A percentile compares a stretch with the other conserved stretches of the same genome.
These are phyloP conservation scores for Macheiramphus alcinus DNA, from an alignment of 2,113 vertebrate genomes.

Conservation along the genomic window DNA sequence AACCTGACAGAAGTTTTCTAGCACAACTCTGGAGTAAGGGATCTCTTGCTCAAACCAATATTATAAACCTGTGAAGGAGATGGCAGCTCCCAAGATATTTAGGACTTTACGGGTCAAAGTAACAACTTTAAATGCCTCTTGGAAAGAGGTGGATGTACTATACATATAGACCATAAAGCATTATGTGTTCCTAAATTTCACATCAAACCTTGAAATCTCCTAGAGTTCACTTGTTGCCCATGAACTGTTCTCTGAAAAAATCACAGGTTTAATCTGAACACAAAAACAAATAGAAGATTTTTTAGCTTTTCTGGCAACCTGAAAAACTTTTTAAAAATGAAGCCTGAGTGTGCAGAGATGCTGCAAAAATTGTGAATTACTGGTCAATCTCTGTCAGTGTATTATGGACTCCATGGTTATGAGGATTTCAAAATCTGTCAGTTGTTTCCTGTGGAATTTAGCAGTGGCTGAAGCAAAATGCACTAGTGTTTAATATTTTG, in stretches of 20 bases:
- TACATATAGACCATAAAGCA: not conserved
- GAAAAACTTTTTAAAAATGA: not conserved
- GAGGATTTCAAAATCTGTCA: not conserved
- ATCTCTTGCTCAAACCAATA: not conserved
- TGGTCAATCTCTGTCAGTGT: not conserved
- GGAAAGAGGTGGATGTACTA: not conserved
- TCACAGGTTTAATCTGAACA: not conserved
- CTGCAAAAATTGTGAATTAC: not conserved
- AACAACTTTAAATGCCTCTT: not conserved
- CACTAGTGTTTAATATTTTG: not conserved
- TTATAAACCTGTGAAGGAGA: not conserved
- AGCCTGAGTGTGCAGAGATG: not conserved
- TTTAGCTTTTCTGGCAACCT: not conserved
- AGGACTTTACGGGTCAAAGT: not conserved
- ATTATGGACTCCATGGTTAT: not conserved
- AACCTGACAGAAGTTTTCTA: not conserved
- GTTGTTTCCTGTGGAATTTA: not conserved
- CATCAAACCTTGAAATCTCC: not conserved
- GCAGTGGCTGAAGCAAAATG: not conserved
- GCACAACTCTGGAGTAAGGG: not conserved
- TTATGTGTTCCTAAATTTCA: not conserved
- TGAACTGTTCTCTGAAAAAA: not conserved
- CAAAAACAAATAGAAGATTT: not conserved
- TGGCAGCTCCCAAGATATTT: not conserved
- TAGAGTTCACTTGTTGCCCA: not conserved